These are phyloP conservation scores for Tetraneura akinire DNA, from an alignment of 1,140 invertebrate species.

Conservation along the genomic window DNA sequence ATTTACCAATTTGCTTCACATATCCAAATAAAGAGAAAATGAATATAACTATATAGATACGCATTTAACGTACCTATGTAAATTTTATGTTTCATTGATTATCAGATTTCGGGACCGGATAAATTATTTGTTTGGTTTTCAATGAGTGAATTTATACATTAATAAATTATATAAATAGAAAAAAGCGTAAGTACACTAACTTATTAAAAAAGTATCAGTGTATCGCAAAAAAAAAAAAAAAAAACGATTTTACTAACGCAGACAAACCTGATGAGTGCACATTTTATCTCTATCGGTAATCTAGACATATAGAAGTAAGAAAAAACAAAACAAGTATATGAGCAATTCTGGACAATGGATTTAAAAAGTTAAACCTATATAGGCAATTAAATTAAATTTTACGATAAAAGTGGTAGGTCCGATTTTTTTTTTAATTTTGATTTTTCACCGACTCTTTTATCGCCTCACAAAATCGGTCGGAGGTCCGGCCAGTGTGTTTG, in stretches of 20 bases:
- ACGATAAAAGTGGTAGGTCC: conserved; percentile 48
- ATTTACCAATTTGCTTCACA: not conserved
- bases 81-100: conserved; percentile 32
- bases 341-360: conserved; percentile 30
- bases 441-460: conserved; percentile 30
- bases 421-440: too few relatives aligned
- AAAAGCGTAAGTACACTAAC: not conserved
- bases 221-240: too few relatives aligned
- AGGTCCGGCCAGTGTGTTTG: not conserved
- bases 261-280: conserved; percentile 41
- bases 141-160: not conserved
- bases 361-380: conserved; percentile 31
- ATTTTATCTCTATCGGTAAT: conserved; percentile 31
- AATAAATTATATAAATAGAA: not conserved
- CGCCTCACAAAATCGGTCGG: conserved; percentile 36
- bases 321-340: conserved; percentile 1
- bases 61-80: conserved; percentile 5
- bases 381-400: conserved; percentile 52
- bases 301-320: not conserved
- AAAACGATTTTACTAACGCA: conserved; percentile 47
- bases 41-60: not conserved
- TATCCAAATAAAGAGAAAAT: not conserved
- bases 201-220: conserved; percentile 48
- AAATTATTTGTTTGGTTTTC: conserved; percentile 36
- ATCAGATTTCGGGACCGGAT: conserved; percentile 31